Conservation (phyloP, 2,113 vertebrate genomes). For the Oxyura jamaicensis region DNA sequence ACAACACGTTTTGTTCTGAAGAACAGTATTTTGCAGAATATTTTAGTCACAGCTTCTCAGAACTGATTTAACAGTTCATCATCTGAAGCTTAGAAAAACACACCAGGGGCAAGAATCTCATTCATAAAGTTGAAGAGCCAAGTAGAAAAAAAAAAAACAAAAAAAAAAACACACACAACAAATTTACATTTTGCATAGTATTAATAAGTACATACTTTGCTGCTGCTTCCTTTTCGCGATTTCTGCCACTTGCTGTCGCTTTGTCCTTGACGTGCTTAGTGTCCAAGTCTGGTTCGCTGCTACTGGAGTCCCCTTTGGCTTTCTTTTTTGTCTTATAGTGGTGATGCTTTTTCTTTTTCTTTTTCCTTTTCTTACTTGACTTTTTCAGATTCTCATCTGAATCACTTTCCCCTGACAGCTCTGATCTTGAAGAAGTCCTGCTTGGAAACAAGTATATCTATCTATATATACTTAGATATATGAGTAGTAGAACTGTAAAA, state of each 20-base stretch:
- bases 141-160: neutral
- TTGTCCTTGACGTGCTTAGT: constrained; percentile 75
- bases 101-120: neutral
- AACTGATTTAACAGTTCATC: neutral
- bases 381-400: constrained; percentile 37
- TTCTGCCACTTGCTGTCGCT: neutral
- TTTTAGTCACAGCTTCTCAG: neutral
- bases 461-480: neutral
- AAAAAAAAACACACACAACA: no score
- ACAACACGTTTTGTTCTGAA: neutral
- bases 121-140: neutral
- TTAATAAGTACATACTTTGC: constrained; percentile 54
- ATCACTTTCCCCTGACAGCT: constrained; percentile 60
- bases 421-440: constrained; percentile 64
- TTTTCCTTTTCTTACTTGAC: constrained; percentile 83
- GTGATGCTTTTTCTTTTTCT: constrained; percentile 82
- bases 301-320: constrained; percentile 60
- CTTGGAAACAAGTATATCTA: neutral
- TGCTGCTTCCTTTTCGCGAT: neutral
- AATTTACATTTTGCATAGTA: neutral
- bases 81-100: neutral
- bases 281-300: constrained; percentile 74
- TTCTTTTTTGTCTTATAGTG: constrained; percentile 73
- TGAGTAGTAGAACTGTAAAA: neutral
- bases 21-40: neutral